Evolutionary conservation across 2,888 invertebrate genomes (phyloP), one percentile per base, ranked within the genome.

Genomic region (Tipula confusa): DNA sequence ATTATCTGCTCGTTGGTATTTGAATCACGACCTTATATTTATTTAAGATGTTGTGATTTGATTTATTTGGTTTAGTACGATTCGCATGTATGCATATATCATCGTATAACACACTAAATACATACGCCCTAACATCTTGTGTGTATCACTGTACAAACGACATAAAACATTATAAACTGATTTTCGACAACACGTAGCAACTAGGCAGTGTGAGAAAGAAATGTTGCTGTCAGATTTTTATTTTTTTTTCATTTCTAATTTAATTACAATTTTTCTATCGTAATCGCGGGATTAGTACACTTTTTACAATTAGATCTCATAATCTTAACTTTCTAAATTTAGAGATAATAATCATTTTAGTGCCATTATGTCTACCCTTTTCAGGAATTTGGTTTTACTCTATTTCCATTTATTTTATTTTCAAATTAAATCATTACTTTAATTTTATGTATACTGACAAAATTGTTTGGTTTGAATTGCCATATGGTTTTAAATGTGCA

Each of bases 261-360:
- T 64, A 64, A 64, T 64, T 64, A 64, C 24, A 64, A 64, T 64
- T 64, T 64, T 64, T 24, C 64, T 64, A 64, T 64, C 64, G 64
- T 64, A 64, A 64, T 64, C 64, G 64, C 64, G 64, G 64, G 64
- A 64, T 64, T 64, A 64, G 64, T 64, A 64, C 24, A 64, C 64
- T 64, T 24, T 64, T 64, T 64, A 64, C 64, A 64, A 64, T 24
- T 64, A 24, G 64, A 64, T 64, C 64, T 64, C 64, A 64, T 64
- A 64, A 64, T 64, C 18, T 43, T 64, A 24, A 64, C 64, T 64
- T 64, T 64, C 64, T 64, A 64, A 64, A 64, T 64, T 64, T 24
- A 64, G 64, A 64, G 64, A 64, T 64, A 64, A 64, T 64, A 64
- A 64, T 64, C 64, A 64, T 64, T 64, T 64, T 24, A 64, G 24